Evolutionary conservation across 2,888 invertebrate genomes (phyloP).

Genomic region (Pandemis heparana): DNA sequence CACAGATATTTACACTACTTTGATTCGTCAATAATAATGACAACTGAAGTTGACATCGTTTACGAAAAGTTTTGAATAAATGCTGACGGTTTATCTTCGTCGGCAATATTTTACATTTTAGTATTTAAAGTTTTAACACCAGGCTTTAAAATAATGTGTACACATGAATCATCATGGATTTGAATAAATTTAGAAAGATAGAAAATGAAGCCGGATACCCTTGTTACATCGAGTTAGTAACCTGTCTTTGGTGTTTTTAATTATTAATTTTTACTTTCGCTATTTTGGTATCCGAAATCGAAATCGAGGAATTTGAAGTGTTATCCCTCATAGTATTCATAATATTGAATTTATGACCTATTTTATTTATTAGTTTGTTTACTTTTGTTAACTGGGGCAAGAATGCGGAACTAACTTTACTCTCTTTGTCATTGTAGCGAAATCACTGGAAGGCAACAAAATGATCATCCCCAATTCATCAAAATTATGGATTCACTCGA

Average conservation of each 20-base stretch:
- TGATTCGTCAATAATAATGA: constrained; percentile 21
- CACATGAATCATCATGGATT: constrained; percentile 58
- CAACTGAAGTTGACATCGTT: constrained; percentile 33
- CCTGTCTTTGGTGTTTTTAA: constrained; percentile 44
- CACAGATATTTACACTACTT: background rate
- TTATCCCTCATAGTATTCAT: background rate
- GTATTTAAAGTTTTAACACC: constrained; percentile 1
- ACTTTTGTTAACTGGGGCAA: constrained; percentile 24
- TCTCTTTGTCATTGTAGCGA: constrained; percentile 77
- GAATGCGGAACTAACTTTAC: constrained; percentile 33
- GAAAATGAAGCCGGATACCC: constrained; percentile 87
- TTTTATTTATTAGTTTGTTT: background rate
- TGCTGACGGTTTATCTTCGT: constrained; percentile 36
- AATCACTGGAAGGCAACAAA: constrained; percentile 77
- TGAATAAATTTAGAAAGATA: constrained; percentile 81
- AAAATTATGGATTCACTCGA: constrained; percentile 85
- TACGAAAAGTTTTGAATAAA: constrained; percentile 39
- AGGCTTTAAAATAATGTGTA: constrained; percentile 32
- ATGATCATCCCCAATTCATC: constrained; percentile 87
- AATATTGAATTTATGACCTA: background rate
- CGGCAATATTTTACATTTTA: constrained; percentile 23
- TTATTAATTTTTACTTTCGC: background rate
- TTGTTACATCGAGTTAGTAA: constrained; percentile 85
- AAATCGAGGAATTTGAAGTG: background rate
- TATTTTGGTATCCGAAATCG: background rate